Conservation (phyloP, 1,140 invertebrate species). For the Dendroctonus ponderosae region DNA sequence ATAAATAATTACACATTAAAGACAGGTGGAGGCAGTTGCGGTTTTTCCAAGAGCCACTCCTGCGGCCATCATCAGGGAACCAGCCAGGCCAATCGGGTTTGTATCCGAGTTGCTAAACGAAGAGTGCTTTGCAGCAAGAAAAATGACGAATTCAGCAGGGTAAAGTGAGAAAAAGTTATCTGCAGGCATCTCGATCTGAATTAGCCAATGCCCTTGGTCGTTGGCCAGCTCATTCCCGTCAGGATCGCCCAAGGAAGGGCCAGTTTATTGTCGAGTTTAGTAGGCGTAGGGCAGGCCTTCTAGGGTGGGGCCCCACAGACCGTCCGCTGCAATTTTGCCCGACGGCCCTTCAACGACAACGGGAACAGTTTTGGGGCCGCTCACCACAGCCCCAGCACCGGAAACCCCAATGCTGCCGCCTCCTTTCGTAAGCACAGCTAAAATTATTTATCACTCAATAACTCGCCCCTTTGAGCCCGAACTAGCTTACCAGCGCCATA, state of each 20-base stretch:
- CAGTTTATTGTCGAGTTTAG: no score
- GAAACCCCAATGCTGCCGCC: slow-evolving; percentile 30
- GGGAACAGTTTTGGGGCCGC: slow-evolving; percentile 41
- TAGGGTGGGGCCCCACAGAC: slow-evolving; percentile 35
- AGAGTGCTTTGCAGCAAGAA: no score
- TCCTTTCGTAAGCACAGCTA: slow-evolving; percentile 27
- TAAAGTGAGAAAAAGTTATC: no score
- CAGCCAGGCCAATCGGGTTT: no score
- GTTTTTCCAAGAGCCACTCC: background rate
- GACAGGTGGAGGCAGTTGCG: slow-evolving; percentile 13
- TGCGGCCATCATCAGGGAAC: background rate
- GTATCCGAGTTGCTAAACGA: no score
- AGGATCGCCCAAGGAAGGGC: no score
- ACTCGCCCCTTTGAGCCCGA: no score
- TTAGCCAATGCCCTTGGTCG: no score
- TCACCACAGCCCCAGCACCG: slow-evolving; percentile 38
- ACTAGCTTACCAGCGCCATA: background rate
- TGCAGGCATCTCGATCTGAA: no score
- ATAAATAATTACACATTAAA: slow-evolving; percentile 15
- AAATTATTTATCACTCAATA: background rate
- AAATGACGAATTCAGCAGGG: no score
- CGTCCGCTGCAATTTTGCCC: slow-evolving; percentile 39
- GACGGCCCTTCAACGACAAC: slow-evolving; percentile 42
- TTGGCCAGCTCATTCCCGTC: no score
- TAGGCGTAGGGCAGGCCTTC: slow-evolving; percentile 19